phyloP scores from a whole-genome alignment of 2,797 vertebrate species.

The Epinephelus coioides region DNA sequence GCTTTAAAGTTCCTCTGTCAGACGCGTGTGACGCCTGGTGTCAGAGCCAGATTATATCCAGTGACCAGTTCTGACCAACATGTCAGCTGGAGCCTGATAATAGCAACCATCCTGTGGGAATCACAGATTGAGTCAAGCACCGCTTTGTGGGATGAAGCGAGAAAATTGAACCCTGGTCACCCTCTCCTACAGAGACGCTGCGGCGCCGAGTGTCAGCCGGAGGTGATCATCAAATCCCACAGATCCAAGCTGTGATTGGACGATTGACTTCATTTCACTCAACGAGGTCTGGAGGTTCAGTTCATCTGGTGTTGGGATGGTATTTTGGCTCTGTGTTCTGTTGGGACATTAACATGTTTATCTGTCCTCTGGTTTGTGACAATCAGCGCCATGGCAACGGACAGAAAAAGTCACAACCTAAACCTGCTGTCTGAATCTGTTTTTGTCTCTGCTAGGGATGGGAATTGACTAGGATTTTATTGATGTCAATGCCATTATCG shows the following conservation, averaged over 20 bases:
- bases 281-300: neutral
- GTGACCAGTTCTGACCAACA: slow-evolving; percentile 5
- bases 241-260: slow-evolving; percentile 7
- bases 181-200: neutral
- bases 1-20: neutral
- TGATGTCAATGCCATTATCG: too few relatives aligned
- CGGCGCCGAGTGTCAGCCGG: neutral
- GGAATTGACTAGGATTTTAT: too few relatives aligned
- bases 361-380: neutral
- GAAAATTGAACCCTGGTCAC: slow-evolving; percentile 11
- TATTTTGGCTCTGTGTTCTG: neutral
- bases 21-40: neutral
- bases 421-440: too few relatives aligned
- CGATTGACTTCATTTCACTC: slow-evolving; percentile 5
- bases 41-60: neutral
- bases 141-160: slow-evolving; percentile 19
- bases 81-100: slow-evolving; percentile 17
- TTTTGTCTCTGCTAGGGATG: too few relatives aligned
- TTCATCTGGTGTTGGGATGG: neutral
- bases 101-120: slow-evolving; percentile 12
- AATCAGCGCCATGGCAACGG: too few relatives aligned
- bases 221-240: slow-evolving; percentile 13
- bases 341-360: neutral
- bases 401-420: too few relatives aligned
- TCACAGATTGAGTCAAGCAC: slow-evolving; percentile 5